Conservation (phyloP, 2,888 invertebrate species). For the Parnassius glacialis region DNA sequence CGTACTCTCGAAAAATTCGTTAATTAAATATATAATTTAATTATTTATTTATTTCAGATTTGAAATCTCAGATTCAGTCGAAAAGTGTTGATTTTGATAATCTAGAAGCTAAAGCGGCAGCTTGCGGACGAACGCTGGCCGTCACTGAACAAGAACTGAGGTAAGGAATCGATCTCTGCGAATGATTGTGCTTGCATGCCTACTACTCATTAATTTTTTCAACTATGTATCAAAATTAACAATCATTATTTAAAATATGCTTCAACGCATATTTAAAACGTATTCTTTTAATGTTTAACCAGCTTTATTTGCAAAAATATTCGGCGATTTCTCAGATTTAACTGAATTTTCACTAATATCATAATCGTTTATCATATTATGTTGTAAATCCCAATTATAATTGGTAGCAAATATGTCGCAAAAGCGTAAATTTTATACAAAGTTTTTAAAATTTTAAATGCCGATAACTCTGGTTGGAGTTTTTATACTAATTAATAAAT, state of each 20-base stretch:
- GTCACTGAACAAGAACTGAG: slow-evolving; percentile 73
- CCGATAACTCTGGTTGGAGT: slow-evolving; percentile 4
- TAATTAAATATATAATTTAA: too few species aligned
- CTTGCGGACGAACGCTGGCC: slow-evolving; percentile 64
- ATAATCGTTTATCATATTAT: neutral
- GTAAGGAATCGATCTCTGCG: slow-evolving; percentile 39
- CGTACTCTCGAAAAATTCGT: too few species aligned
- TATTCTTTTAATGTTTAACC: neutral
- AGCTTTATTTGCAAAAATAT: neutral
- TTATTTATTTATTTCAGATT: slow-evolving; percentile 42
- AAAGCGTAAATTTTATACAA: slow-evolving; percentile 17
- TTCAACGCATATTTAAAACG: neutral
- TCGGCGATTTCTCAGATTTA: slow-evolving; percentile 3
- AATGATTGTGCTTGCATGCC: neutral
- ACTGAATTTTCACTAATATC: neutral
- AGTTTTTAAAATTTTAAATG: slow-evolving; percentile 29
- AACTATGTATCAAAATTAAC: neutral
- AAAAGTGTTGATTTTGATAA: slow-evolving; percentile 59
- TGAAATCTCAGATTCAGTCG: slow-evolving; percentile 61
- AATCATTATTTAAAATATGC: neutral
- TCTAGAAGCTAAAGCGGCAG: slow-evolving; percentile 57
- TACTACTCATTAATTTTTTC: neutral
- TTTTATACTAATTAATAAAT: slow-evolving; percentile 29
- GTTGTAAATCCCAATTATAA: slow-evolving; percentile 38
- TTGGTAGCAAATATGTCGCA: slow-evolving; percentile 57